Evolutionary conservation across 37 sponge, comb jelly and placozoan species (phyloP).

Genomic region (Oopsacas minuta): DNA sequence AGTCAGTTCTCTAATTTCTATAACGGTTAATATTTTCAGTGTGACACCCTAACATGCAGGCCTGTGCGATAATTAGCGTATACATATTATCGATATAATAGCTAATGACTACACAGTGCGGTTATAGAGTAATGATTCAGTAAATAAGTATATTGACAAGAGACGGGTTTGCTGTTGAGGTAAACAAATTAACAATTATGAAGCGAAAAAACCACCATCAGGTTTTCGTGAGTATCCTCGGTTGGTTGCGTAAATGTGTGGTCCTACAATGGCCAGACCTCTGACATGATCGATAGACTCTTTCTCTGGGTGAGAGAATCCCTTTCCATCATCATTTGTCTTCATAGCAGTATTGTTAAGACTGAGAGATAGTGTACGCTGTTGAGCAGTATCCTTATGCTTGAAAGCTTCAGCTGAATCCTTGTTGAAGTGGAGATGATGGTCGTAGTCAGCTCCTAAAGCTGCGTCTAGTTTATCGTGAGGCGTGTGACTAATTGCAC

Average conservation of each 20-base stretch:
- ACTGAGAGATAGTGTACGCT: not conserved
- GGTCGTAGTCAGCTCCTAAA: conserved; percentile 79
- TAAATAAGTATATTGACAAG: not conserved
- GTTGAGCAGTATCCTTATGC: conserved; percentile 63
- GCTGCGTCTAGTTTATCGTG: conserved; percentile 79
- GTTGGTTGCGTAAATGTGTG: conserved; percentile 58
- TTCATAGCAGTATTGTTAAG: not conserved
- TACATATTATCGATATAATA: not conserved
- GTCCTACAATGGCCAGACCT: conserved; percentile 57
- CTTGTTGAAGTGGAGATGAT: conserved; percentile 65
- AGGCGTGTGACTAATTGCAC: conserved; percentile 46
- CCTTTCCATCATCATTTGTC: not conserved
- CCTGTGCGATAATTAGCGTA: not conserved
- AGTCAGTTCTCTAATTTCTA: too few relatives aligned
- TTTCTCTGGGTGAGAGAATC: conserved; percentile 27
- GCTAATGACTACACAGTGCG: not conserved
- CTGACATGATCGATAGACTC: conserved; percentile 39
- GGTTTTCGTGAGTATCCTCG: conserved; percentile 90
- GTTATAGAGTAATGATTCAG: not conserved
- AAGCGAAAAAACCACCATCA: conserved; percentile 93
- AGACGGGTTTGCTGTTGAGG: not conserved
- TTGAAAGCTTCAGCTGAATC: conserved; percentile 57
- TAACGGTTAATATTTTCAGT: too few relatives aligned
- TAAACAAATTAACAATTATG: conserved; percentile 20
- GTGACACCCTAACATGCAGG: not conserved